A percentile compares a stretch with the other conserved stretches of the same genome.
phyloP scores from a whole-genome alignment of 1,140 invertebrate genomes.

The Yoshiicerus persimilis region DNA sequence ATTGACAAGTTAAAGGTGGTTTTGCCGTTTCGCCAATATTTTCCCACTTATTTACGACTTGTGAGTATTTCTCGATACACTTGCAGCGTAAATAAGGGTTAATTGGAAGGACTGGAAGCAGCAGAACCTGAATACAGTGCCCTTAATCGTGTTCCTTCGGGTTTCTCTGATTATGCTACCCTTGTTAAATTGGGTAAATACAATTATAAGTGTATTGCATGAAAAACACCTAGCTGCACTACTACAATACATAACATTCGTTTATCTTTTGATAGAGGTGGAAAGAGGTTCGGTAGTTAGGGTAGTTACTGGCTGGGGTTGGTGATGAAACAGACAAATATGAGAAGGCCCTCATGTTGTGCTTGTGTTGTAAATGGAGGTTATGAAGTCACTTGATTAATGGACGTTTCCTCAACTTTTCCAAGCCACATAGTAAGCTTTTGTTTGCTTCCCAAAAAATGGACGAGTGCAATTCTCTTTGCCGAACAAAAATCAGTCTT shows the following conservation, averaged over 20 bases:
- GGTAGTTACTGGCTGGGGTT: background rate
- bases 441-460: conserved; percentile 24
- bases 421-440: conserved; percentile 34
- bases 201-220: background rate
- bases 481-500: background rate
- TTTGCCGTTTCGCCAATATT: background rate
- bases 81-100: too few relatives aligned
- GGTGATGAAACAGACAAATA: background rate
- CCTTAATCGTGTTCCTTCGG: too few relatives aligned
- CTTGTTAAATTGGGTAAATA: background rate
- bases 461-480: background rate
- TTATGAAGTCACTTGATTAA: conserved; percentile 41
- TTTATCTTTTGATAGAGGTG: background rate
- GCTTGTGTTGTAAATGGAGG: conserved; percentile 27
- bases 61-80: too few relatives aligned
- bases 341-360: background rate
- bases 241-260: background rate
- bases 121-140: too few relatives aligned
- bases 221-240: too few relatives aligned
- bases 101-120: too few relatives aligned
- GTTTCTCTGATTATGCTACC: background rate
- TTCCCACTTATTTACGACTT: background rate
- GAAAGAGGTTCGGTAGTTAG: background rate
- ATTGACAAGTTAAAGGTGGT: background rate
- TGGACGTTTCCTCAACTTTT: conserved; percentile 38